These are phyloP conservation scores for Alexandromys fortis DNA, from an alignment of 2,113 vertebrate genomes.

Conservation along the genomic window DNA sequence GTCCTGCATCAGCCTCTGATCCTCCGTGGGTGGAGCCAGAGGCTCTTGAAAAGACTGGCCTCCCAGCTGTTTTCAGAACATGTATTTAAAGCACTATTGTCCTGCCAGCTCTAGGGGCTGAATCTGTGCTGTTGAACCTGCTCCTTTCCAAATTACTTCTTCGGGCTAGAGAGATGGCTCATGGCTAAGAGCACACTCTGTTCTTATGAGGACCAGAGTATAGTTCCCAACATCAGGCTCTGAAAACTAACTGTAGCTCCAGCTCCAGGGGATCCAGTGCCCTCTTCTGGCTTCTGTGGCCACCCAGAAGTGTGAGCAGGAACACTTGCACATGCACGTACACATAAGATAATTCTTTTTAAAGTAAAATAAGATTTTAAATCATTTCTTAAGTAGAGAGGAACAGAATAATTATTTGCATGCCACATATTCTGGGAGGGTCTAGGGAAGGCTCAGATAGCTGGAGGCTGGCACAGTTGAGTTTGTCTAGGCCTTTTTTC, in stretches of 20 bases:
- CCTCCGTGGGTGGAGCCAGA: neutral
- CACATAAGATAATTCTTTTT: neutral
- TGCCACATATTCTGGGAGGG: neutral
- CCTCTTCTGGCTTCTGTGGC: neutral
- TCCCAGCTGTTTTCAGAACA: neutral
- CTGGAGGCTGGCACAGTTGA: neutral
- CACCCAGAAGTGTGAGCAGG: neutral
- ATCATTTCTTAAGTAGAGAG: neutral
- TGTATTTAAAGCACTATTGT: constrained; percentile 7
- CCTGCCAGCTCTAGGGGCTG: neutral
- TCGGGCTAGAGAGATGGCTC: neutral
- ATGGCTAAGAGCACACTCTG: neutral
- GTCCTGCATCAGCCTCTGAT: neutral
- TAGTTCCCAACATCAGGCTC: too few relatives aligned
- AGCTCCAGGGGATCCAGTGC: neutral
- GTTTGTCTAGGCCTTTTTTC: neutral
- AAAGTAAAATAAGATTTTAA: neutral
- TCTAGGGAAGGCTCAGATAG: neutral
- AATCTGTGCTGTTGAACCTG: neutral
- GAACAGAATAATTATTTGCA: constrained; percentile 26
- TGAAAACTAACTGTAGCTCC: neutral
- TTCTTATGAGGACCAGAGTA: neutral
- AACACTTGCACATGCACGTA: too few relatives aligned
- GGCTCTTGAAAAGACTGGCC: neutral
- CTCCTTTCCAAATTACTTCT: neutral